Evolutionary conservation across 2,797 vertebrate species (phyloP), one percentile per base, ranked within the genome.

Genomic region (Rhinophrynus dorsalis): DNA sequence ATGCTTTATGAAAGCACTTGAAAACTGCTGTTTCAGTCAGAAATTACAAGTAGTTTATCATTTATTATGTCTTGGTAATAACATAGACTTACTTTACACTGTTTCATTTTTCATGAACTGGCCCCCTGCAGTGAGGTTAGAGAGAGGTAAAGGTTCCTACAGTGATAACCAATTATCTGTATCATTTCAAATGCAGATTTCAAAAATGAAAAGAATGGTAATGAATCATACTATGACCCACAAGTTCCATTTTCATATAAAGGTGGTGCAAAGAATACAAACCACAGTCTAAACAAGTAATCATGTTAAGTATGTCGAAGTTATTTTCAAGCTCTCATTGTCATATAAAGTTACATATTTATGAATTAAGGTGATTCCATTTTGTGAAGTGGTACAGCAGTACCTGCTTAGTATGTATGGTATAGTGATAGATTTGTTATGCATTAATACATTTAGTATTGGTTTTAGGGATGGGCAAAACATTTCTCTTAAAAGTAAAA

Each of bases 81-180:
- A 65, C 13, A 17, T 52, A 27, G 42, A 35, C 37, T 38, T 29
- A 40, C 42, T 54, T 44, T 54, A 54, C 26, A 54, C 27, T 54
- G 1, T 27, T 54, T 42, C 26, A n/a, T 1, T 26, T 40, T 3
- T 17, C 50, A 54, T 40, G 6, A 65, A 40, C 40, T 42, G 24
- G 27, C 23, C 37, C 13, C 62, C 62, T 65, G 48, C 27, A 42
- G 48, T 8, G 11, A 40, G 27, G 12, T 33, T 65, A 30, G 15
- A 48, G 27, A 48, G 44, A n/a, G 32, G 27, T 35, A 30, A 65
- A 27, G 20, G 11, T 13, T 32, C 62, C 15, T 9, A 54, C 62
- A 27, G 50, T 21, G 48, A 29, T 40, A 54, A 30, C 48, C 62
- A 65, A 65, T 65, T 54, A 65, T 42, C 35, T 54, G 6, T 33